Evolutionary conservation across 1,140 invertebrate species (phyloP), one percentile per base, ranked within the genome.

Genomic region (Drosophila tani): DNA sequence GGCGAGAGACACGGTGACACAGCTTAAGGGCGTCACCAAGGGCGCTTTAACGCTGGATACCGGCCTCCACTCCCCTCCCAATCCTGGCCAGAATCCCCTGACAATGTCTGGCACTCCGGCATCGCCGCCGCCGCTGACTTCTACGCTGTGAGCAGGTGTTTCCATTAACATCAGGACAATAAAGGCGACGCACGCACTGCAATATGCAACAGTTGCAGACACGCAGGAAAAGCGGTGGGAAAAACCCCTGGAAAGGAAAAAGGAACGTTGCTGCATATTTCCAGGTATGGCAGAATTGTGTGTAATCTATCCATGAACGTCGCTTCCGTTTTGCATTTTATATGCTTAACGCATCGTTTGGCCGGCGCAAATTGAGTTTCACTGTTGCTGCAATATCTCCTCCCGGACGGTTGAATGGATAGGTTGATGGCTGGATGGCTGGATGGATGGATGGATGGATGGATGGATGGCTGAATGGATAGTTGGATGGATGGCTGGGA

Each of bases 271-370:
- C 69, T 45, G 69, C 64, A 66, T 55, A 66, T 70, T 67, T 66
- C 46, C 69, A 81, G 69, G 74, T 64, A 84, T 29, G 32, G 32
- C 8, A 35, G 32, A 35, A 60, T 67, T 85, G 78, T 85, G 78
- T 85, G 82, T 85, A 85, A 85, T 85, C 82, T 85, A 85, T 85
- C 74, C 78, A 53, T 85, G 74, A 85, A 81, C 82, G 81, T 70
- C 51, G 82, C 78, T 78, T 85, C 82, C 82, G 78, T 55, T 85
- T 78, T 85, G 68, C 82, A 81, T 85, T 85, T 85, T 73, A 79
- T 85, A 78, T 78, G 82, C 82, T 85, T 81, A 69, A 85, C 82
- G 82, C 77, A 85, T 84, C 82, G 82, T 81, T 84, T 85, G 63
- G 67, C 45, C 45, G 41, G 40, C 73, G 60, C 57, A 84, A 84